Evolutionary conservation across 2,797 vertebrate species (phyloP).

Genomic region (Furcifer pardalis): DNA sequence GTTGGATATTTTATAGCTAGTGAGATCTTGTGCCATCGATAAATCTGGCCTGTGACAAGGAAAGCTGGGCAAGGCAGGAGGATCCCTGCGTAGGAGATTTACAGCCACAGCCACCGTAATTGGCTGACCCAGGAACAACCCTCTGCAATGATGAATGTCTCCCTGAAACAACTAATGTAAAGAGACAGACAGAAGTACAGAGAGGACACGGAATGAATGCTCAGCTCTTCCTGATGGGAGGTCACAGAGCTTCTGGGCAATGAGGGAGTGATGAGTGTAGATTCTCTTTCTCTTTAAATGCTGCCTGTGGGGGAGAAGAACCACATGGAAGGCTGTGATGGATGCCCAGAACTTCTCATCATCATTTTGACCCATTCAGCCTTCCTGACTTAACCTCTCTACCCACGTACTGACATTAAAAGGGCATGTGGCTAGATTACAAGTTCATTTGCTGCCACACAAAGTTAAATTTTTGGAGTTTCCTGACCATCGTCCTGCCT

Average conservation of each 20-base stretch:
- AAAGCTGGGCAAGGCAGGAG: neutral
- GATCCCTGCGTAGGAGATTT: neutral
- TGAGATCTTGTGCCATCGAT: neutral
- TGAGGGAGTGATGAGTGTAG: neutral
- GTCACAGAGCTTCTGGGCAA: slow-evolving; percentile 6
- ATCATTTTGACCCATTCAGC: neutral
- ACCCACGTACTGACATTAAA: neutral
- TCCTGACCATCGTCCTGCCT: neutral
- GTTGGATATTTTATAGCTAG: neutral
- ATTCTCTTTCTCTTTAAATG: neutral
- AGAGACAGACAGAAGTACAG: slow-evolving; percentile 1
- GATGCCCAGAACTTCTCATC: neutral
- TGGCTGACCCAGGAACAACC: neutral
- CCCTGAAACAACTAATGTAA: slow-evolving; percentile 15
- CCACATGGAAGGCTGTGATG: neutral
- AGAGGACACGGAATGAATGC: neutral
- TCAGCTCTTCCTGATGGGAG: neutral
- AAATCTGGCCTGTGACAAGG: neutral
- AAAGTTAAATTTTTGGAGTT: neutral
- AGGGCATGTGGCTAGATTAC: neutral
- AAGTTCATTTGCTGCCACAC: neutral
- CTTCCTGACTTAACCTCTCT: neutral
- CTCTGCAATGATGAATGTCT: slow-evolving; percentile 5
- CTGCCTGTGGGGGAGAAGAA: neutral
- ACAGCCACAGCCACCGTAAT: neutral